Evolutionary conservation across 2,113 vertebrate genomes (phyloP).

Genomic region (Callaeas wilsoni): DNA sequence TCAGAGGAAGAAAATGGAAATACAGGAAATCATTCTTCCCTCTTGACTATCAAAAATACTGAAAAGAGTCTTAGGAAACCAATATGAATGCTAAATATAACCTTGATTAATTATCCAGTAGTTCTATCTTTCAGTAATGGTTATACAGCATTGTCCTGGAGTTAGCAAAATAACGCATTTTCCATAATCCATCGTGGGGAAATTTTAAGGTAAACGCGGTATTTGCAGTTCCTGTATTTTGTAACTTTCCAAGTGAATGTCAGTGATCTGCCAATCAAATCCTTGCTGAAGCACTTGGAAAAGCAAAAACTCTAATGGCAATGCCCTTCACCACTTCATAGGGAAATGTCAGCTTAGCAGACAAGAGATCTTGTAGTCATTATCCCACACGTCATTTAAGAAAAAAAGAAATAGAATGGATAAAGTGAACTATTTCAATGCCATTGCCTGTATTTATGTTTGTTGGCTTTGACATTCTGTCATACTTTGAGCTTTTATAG

Average conservation of each 20-base stretch:
- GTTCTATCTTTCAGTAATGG: neutral
- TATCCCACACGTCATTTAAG: neutral
- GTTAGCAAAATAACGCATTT: neutral
- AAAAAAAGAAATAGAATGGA: neutral
- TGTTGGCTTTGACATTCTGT: neutral
- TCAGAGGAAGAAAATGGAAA: neutral
- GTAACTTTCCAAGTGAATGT: neutral
- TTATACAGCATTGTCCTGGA: neutral
- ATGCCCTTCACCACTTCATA: neutral
- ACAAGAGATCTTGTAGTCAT: neutral
- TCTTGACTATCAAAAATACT: neutral
- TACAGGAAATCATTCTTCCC: neutral
- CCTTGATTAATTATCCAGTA: neutral
- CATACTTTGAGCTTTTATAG: neutral
- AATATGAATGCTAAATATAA: neutral
- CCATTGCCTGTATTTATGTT: neutral
- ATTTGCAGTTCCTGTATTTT: neutral
- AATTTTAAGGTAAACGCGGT: neutral
- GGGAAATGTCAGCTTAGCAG: neutral
- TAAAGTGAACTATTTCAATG: neutral
- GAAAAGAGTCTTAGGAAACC: neutral
- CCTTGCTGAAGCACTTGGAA: neutral
- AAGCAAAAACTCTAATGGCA: neutral
- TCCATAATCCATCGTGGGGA: neutral
- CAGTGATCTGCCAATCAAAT: neutral